Conservation (phyloP, 2,113 vertebrate genomes). For the Malurus elegans region DNA sequence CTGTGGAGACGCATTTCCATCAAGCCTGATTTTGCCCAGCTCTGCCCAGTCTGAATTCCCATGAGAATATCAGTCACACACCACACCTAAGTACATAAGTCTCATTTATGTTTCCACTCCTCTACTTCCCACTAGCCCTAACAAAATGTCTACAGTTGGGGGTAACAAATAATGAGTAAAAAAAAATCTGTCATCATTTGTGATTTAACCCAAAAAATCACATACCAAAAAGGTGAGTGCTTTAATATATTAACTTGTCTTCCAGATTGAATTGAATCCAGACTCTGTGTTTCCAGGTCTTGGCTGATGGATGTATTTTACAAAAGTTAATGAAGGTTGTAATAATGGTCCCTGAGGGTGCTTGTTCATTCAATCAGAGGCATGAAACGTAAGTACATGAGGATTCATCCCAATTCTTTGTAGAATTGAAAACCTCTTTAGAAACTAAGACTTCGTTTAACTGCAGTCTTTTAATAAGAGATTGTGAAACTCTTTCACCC, state of each 20-base stretch:
- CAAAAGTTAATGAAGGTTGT: neutral
- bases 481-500: neutral
- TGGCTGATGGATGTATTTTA: neutral
- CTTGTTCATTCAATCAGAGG: neutral
- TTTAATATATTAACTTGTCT: neutral
- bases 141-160: neutral
- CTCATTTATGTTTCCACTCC: neutral
- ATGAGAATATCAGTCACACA: neutral
- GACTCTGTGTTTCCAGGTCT: neutral
- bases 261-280: neutral
- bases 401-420: neutral
- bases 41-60: neutral
- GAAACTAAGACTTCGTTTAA: neutral
- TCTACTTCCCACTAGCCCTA: neutral
- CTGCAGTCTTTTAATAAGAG: neutral
- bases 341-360: neutral
- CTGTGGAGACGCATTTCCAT: neutral
- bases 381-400: neutral
- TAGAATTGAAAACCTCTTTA: neutral
- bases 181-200: neutral
- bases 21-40: neutral
- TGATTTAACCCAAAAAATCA: neutral
- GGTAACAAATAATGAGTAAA: neutral
- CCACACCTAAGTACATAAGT: neutral
- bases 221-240: accelerated